Base-by-base conservation (phyloP, 2,888 invertebrate species). In the Sycophila texana region DNA sequence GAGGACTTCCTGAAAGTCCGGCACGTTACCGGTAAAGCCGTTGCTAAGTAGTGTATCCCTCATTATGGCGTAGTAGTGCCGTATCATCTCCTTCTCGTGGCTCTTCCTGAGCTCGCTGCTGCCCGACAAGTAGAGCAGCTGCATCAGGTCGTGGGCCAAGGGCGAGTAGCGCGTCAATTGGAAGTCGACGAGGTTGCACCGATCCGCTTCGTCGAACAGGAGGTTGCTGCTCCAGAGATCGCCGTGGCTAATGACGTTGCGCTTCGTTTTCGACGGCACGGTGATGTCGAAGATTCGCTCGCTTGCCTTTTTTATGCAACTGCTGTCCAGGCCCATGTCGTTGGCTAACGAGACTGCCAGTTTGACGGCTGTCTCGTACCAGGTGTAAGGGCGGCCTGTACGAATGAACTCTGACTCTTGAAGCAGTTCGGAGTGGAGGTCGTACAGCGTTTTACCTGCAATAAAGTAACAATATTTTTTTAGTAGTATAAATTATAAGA, bases 21-120 rank as follows among this genome's bases (percentile, higher is more conserved):
- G 89, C 94, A 39, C 92, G 67, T 91, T 26, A 10, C 80, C 75
- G 0, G 80, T 16, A 12, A 65, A 60, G 95, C 90, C 68, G 95
- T 94, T 70, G 87, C 82, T 90, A 0, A 1, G n/a, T 14, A 85
- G 51, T 14, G 73, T 66, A n/a, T 82, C 53, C 1, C 57, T 66
- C 12, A 85, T 61, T 13, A 53, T 26, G n/a, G 4, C 13, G 7
- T 73, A 67, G 49, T 81, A 81, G 47, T 66, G 55, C 1, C 61
- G 22, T 0, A 81, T n/a, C 1, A 81, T 60, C 3, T 22, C 2
- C 0, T 14, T 7, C 51, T 79, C 79, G 53, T 71, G 47, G 3
- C 47, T 60, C 0, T n/a, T 18, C 16, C 81, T 10, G n/a, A 77
- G 74, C n/a, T 70, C 58, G 14, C 61, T 51, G 0, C 70, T 70